phyloP scores from a whole-genome alignment of 2,888 invertebrate species.

The Drosophila bunnanda region DNA sequence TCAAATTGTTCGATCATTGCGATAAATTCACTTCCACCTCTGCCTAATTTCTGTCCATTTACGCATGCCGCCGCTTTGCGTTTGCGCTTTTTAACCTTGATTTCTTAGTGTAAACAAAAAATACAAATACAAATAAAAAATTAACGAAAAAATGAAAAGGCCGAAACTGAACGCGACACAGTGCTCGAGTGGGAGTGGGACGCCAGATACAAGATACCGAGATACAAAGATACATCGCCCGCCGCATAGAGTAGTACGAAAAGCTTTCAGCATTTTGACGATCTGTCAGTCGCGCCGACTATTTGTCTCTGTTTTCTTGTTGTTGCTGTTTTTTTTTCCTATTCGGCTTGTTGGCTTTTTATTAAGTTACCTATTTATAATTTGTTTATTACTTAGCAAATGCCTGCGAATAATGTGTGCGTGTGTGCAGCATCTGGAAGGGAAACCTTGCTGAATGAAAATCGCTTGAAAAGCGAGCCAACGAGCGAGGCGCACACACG shows the following conservation, averaged over 20 bases:
- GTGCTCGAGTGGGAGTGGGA: conserved; percentile 34
- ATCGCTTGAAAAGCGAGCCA: conserved; percentile 21
- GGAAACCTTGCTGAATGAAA: conserved; percentile 41
- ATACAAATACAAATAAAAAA: conserved; percentile 22
- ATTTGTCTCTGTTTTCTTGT: conserved; percentile 48
- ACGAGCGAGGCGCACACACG: conserved; percentile 14
- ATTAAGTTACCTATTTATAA: conserved; percentile 79
- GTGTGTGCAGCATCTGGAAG: conserved; percentile 44
- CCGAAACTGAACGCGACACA: conserved; percentile 33
- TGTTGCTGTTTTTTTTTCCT: conserved; percentile 23
- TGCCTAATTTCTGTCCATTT: conserved; percentile 55
- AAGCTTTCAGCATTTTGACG: conserved; percentile 66
- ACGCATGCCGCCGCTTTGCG: conserved; percentile 64
- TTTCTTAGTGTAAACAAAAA: conserved; percentile 76
- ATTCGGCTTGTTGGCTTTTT: conserved; percentile 73
- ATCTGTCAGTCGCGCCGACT: conserved; percentile 53
- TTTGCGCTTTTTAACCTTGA: conserved; percentile 77
- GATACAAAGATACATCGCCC: conserved; percentile 51
- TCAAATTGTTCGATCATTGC: conserved; percentile 54
- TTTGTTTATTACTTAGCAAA: conserved; percentile 77
- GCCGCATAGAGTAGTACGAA: conserved; percentile 62
- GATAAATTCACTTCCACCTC: conserved; percentile 76
- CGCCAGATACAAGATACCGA: conserved; percentile 40
- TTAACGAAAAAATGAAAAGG: conserved; percentile 18
- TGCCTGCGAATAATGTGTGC: conserved; percentile 67